phyloP scores from a whole-genome alignment of 2,113 vertebrate genomes.

The Arenaria interpres region DNA sequence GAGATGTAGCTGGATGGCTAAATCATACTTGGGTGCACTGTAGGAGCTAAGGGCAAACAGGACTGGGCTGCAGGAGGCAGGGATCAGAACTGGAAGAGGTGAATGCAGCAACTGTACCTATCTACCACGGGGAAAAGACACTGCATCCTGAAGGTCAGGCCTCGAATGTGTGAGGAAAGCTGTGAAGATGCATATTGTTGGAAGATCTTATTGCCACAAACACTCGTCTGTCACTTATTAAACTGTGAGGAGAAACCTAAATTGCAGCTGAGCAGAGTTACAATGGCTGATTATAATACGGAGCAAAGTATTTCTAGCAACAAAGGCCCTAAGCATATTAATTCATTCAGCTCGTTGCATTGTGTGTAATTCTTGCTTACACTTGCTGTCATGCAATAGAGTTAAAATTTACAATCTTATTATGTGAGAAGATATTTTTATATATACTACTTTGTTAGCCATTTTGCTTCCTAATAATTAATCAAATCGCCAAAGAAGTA shows the following conservation, averaged over 20 bases:
- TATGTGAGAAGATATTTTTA: conserved; percentile 77
- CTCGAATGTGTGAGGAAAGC: neutral
- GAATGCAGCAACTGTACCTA: neutral
- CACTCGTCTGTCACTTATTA: neutral
- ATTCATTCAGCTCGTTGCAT: conserved; percentile 65
- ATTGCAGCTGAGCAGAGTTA: conserved; percentile 55
- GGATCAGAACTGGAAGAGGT: neutral
- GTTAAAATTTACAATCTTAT: conserved; percentile 74
- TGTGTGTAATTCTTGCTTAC: conserved; percentile 77
- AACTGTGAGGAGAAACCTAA: conserved; percentile 47
- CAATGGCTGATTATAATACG: conserved; percentile 53
- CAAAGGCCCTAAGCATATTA: conserved; percentile 60
- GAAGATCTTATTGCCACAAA: neutral
- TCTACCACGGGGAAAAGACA: neutral
- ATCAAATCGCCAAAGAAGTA: conserved; percentile 70
- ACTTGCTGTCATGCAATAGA: conserved; percentile 69
- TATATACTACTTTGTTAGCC: conserved; percentile 74
- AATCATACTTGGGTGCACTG: neutral
- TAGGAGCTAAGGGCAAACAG: neutral
- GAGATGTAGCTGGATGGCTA: neutral
- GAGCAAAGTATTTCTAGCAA: conserved; percentile 69
- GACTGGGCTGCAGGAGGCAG: neutral
- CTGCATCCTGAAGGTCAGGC: neutral
- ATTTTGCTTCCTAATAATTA: conserved; percentile 79
- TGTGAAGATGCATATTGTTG: neutral